Conservation (phyloP, 2,113 vertebrate species). For the Camarhynchus parvulus region DNA sequence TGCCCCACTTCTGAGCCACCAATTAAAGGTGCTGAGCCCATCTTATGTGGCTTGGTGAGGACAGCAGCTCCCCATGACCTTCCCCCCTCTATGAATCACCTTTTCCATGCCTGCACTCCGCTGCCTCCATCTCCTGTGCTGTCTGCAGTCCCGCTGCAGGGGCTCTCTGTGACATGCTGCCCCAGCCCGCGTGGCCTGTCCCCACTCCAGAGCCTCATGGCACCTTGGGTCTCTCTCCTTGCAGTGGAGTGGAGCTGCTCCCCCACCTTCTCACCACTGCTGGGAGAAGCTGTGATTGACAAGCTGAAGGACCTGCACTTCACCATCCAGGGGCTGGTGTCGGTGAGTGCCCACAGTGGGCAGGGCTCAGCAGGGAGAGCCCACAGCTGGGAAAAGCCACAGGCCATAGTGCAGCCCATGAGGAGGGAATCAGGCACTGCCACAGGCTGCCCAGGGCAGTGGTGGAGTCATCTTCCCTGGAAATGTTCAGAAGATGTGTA, state of each 20-base stretch:
- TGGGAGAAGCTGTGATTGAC: constrained; percentile 83
- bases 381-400: neutral
- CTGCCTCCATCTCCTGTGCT: neutral
- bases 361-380: accelerated
- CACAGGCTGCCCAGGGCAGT: neutral
- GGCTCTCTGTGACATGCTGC: neutral
- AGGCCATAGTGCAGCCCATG: accelerated
- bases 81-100: accelerated
- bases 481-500: neutral
- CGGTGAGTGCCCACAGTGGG: constrained; percentile 71
- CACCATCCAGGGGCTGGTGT: constrained; percentile 82
- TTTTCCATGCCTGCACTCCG: accelerated
- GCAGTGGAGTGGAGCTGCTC: constrained; percentile 88
- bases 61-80: accelerated
- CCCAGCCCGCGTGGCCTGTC: neutral
- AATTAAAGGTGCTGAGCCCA: neutral
- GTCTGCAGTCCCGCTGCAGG: neutral
- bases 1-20: neutral
- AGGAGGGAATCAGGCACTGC: neutral
- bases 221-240: constrained; percentile 35
- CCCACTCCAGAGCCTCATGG: neutral
- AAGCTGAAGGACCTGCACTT: constrained; percentile 80
- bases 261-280: constrained; percentile 74
- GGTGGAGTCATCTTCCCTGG: neutral
- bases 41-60: neutral